A percentile compares a stretch with the other conserved stretches of the same genome.
Evolutionary conservation across 2,797 vertebrate genomes (phyloP).

Genomic region (Danio aesculapii): DNA sequence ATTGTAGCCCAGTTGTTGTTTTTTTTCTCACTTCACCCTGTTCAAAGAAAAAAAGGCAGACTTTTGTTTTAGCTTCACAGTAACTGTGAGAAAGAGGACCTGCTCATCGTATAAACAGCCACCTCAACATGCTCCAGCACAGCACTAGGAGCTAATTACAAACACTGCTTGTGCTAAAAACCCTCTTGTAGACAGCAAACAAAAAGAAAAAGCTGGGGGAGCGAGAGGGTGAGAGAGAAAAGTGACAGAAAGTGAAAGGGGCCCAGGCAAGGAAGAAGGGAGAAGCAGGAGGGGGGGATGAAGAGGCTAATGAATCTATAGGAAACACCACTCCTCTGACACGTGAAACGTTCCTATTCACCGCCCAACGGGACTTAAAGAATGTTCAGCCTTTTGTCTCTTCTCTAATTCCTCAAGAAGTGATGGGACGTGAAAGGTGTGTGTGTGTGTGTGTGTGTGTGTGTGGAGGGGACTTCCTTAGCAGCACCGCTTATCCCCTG

Average conservation of each 20-base stretch:
- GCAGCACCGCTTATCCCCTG: slow-evolving; percentile 49
- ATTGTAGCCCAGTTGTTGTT: slow-evolving; percentile 74
- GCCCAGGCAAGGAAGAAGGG: slow-evolving; percentile 81
- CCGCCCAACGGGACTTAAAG: slow-evolving; percentile 92
- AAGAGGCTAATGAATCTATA: slow-evolving; percentile 99
- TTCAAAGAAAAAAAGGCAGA: slow-evolving; percentile 83
- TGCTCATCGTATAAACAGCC: slow-evolving; percentile 87
- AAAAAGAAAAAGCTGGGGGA: slow-evolving; percentile 73
- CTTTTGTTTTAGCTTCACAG: slow-evolving; percentile 86
- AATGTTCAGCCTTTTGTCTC: slow-evolving; percentile 93
- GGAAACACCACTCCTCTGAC: slow-evolving; percentile 93
- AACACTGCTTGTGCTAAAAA: slow-evolving; percentile 89
- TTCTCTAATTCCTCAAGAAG: slow-evolving; percentile 95
- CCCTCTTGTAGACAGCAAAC: slow-evolving; percentile 92
- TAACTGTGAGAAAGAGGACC: slow-evolving; percentile 85
- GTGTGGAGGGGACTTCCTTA: slow-evolving; percentile 39
- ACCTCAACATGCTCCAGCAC: slow-evolving; percentile 90
- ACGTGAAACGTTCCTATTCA: slow-evolving; percentile 95
- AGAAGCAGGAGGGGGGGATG: slow-evolving; percentile 83
- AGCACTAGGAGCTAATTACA: slow-evolving; percentile 97
- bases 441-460: slow-evolving; percentile 70
- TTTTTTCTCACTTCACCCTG: slow-evolving; percentile 63
- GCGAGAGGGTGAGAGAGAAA: slow-evolving; percentile 63
- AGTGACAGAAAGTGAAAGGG: slow-evolving; percentile 86
- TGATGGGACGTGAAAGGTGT: slow-evolving; percentile 83